phyloP scores from a whole-genome alignment of 2,888 invertebrate genomes.

The Harpalus rufipes region DNA sequence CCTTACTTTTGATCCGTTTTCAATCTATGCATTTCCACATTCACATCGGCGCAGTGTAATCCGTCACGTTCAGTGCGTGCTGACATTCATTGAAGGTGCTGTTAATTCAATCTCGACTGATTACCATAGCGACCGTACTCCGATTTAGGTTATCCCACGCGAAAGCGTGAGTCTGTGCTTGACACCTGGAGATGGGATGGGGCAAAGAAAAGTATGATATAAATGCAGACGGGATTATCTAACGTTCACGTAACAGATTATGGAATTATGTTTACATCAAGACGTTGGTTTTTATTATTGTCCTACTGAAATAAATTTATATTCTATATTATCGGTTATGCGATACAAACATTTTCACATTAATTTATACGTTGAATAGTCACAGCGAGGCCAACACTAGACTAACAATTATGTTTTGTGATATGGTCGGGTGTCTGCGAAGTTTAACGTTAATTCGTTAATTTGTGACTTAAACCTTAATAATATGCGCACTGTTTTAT shows the following conservation, averaged over 20 bases:
- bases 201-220: slow-evolving; percentile 2
- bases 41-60: not conserved
- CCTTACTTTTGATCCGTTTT: not conserved
- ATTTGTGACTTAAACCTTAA: too few species aligned
- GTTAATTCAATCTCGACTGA: slow-evolving; percentile 62
- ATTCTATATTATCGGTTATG: too few species aligned
- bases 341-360: too few species aligned
- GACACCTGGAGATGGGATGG: slow-evolving; percentile 44
- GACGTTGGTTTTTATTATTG: not conserved
- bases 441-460: too few species aligned
- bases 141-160: slow-evolving; percentile 48
- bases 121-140: slow-evolving; percentile 54
- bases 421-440: too few species aligned
- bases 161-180: slow-evolving; percentile 25
- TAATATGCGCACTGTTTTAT: too few species aligned
- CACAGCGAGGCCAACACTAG: too few species aligned
- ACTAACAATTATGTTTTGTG: too few species aligned
- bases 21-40: not conserved
- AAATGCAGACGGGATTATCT: slow-evolving; percentile 25
- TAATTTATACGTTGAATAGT: too few species aligned
- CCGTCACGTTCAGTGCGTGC: slow-evolving; percentile 24
- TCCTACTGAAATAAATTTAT: too few species aligned
- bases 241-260: not conserved
- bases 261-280: not conserved
- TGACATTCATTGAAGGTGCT: slow-evolving; percentile 60